Evolutionary conservation across 2,113 vertebrate genomes (phyloP).

Genomic region (Ciconia stormi): DNA sequence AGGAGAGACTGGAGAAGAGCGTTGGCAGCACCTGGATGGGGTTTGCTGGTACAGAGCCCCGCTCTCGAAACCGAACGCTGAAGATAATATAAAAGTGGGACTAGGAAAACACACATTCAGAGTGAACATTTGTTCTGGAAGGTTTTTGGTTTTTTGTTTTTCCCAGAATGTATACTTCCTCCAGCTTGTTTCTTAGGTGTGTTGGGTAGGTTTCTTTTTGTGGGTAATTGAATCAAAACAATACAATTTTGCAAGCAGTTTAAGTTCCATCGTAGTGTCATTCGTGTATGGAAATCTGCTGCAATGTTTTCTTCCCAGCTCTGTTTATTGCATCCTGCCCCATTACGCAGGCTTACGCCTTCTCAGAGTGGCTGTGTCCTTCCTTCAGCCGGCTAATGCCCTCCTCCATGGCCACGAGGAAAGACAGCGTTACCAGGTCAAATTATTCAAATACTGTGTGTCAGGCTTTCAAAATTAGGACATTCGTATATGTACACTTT

Average conservation of each 20-base stretch:
- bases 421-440: fast-evolving
- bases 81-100: too few species aligned
- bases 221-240: not conserved
- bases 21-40: not conserved
- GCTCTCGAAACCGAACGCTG: not conserved
- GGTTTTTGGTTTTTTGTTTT: not conserved
- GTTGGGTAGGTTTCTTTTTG: not conserved
- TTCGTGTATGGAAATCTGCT: not conserved
- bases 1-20: not conserved
- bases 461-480: not conserved
- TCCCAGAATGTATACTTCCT: not conserved
- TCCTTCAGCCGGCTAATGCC: not conserved
- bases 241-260: not conserved
- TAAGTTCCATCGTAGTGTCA: fast-evolving
- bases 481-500: fast-evolving
- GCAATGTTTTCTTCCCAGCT: not conserved
- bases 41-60: not conserved
- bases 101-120: fast-evolving
- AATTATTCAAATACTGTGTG: fast-evolving
- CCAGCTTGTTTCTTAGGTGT: not conserved
- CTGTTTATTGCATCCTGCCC: too few species aligned
- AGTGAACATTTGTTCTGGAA: not conserved
- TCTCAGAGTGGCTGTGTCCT: fast-evolving
- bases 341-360: fast-evolving
- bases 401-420: fast-evolving